Base-by-base conservation (phyloP, 2,113 vertebrate genomes). In the Pseudonaja textilis region DNA sequence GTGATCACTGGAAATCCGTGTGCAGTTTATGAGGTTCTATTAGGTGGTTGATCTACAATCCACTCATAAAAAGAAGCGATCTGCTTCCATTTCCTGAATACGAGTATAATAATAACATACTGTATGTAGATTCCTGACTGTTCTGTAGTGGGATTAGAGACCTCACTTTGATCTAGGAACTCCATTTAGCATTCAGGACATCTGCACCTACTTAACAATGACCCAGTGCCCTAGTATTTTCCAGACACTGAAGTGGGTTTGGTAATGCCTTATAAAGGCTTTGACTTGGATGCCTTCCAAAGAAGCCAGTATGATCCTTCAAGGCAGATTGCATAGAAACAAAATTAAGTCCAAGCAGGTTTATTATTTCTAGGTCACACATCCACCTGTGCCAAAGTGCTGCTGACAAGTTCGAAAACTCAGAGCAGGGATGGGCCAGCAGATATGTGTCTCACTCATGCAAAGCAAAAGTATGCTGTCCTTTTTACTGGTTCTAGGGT, bases 301-400 rank as follows among this genome's bases (percentile, higher is more conserved):
- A 45, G 42, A 52, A 89, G 16, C 61, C 34, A n/a, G 39, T 26
- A 47, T 88, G 91, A 69, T 42, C 86, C n/a, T 69, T 12, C 45
- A 88, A 59, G 91, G 61, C 20, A 86, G 92, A 16, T 26, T 52
- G 69, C 29, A 42, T 5, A 10, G 45, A 61, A 89, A 12, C 42
- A 14, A 93, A 59, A 47, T 59, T 92, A 88, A 88, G 23, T 54
- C 45, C 92, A 89, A 29, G 26, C 52, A 57, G 54, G 87, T 92
- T 92, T 92, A 57, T 55, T 86, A 89, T 89, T 42, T n/a, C 18
- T 11, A 85, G 39, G 64, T 89, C 69, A 92, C 18, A 88, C 50
- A 4, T 88, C 29, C n/a, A 74, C 47, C 59, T 45, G 29, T 55
- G 55, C 85, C 88, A 59, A 90, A 56, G 22, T 85, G 22, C 29